Evolutionary conservation across 1,140 invertebrate genomes (phyloP).

Genomic region (Solenopsis fugax): DNA sequence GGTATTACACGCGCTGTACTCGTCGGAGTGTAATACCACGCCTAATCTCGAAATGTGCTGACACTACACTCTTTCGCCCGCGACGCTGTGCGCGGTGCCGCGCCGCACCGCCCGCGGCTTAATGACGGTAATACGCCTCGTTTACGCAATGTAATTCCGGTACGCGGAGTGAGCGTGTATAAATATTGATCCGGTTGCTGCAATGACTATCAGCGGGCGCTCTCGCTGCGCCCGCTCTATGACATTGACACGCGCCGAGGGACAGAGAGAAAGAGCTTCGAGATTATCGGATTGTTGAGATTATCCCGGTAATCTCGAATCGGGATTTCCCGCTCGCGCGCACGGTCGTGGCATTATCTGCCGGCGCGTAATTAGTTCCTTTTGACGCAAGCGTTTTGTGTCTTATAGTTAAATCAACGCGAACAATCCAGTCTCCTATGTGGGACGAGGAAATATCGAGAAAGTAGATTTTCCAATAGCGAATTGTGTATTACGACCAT

Average conservation of each 20-base stretch:
- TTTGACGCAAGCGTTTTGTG: neutral
- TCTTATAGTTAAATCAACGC: slow-evolving; percentile 8
- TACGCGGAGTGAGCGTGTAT: slow-evolving; percentile 22
- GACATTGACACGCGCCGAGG: slow-evolving; percentile 9
- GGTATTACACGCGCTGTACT: neutral
- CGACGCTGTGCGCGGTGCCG: neutral
- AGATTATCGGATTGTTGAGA: slow-evolving; percentile 41
- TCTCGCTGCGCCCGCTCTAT: slow-evolving; percentile 11
- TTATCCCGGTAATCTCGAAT: slow-evolving; percentile 48
- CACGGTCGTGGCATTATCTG: neutral
- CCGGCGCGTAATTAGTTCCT: slow-evolving; percentile 14
- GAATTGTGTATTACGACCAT: too few species aligned
- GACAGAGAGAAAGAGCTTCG: neutral
- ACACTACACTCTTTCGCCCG: slow-evolving; percentile 39
- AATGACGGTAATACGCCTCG: slow-evolving; percentile 41
- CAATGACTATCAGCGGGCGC: slow-evolving; percentile 39
- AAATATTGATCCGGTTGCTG: slow-evolving; percentile 55
- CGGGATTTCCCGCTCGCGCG: neutral
- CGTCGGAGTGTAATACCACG: slow-evolving; percentile 26
- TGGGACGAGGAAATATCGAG: neutral
- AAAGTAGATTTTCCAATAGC: neutral
- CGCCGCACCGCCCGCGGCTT: neutral
- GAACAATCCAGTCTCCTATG: neutral
- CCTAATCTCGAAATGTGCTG: slow-evolving; percentile 50
- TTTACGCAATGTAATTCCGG: slow-evolving; percentile 53